Evolutionary conservation across 2,113 vertebrate genomes (phyloP).

Genomic region (Sarotherodon lohbergeri): DNA sequence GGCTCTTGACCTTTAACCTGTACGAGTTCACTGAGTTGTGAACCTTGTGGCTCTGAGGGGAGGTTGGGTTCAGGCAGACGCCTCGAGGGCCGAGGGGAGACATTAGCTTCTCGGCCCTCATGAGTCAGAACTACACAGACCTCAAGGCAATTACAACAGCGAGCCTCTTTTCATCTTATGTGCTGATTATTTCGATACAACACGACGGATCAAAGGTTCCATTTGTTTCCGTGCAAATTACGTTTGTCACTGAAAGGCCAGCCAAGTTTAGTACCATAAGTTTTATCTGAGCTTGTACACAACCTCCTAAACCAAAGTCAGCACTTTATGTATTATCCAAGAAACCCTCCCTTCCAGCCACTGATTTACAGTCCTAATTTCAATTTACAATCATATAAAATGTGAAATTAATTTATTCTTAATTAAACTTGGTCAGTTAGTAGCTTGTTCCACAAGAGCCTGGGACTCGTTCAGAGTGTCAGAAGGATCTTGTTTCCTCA

Average conservation of each 20-base stretch:
- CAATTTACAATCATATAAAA: slow-evolving; percentile 15
- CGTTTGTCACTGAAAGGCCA: neutral
- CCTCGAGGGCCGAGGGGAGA: slow-evolving; percentile 14
- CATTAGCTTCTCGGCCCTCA: neutral
- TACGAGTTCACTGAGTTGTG: slow-evolving; percentile 51
- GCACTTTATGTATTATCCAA: neutral
- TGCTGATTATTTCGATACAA: neutral
- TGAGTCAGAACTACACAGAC: neutral
- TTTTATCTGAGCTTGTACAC: neutral
- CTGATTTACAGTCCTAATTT: neutral
- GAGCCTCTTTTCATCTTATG: neutral
- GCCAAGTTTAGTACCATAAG: neutral
- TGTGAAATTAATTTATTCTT: slow-evolving; percentile 8
- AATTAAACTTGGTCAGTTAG: slow-evolving; percentile 29
- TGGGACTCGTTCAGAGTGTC: slow-evolving; percentile 20
- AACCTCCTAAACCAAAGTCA: neutral
- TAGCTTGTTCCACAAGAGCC: neutral
- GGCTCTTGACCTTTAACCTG: slow-evolving; percentile 50
- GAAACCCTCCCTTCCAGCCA: neutral
- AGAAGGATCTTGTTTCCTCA: slow-evolving; percentile 42
- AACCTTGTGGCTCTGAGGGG: slow-evolving; percentile 37
- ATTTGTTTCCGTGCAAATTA: neutral
- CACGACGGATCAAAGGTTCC: neutral
- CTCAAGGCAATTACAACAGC: neutral
- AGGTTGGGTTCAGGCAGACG: slow-evolving; percentile 16